phyloP scores from a whole-genome alignment of 2,888 invertebrate species.

The Synergus japonicus region DNA sequence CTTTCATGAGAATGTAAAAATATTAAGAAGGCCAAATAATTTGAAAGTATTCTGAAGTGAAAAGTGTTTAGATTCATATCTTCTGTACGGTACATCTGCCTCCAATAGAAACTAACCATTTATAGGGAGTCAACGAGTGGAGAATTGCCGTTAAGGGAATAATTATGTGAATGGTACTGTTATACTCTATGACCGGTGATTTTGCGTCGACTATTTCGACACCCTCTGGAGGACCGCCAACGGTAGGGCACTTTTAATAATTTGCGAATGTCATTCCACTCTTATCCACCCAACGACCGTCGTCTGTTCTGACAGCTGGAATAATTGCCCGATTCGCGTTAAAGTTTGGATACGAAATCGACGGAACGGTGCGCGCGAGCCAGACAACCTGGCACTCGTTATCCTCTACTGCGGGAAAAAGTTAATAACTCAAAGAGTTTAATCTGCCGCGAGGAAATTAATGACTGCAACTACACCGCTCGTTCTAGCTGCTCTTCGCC shows the following conservation, averaged over 20 bases:
- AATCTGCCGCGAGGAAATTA: conserved; percentile 7
- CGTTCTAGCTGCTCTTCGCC: background rate
- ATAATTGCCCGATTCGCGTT: conserved; percentile 2
- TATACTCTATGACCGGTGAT: background rate
- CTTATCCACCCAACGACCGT: background rate
- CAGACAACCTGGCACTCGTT: conserved; percentile 4
- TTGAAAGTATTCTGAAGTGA: background rate
- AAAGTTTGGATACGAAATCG: conserved; percentile 7
- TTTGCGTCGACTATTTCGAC: background rate
- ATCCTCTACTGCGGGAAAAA: background rate
- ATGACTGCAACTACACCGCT: background rate
- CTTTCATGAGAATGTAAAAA: no score
- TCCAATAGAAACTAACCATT: background rate
- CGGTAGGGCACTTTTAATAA: conserved; percentile 6
- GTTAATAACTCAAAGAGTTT: conserved; percentile 7
- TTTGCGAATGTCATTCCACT: conserved; percentile 7
- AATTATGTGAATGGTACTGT: background rate
- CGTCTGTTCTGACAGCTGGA: conserved; percentile 2
- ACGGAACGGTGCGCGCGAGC: conserved; percentile 2
- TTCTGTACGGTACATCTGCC: background rate
- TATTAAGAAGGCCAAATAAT: no score
- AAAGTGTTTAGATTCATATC: background rate
- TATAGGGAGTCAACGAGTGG: background rate
- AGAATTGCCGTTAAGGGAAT: background rate
- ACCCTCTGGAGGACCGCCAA: background rate